Base-by-base conservation (phyloP, 2,888 invertebrate species). In the Ethmia dodecea region DNA sequence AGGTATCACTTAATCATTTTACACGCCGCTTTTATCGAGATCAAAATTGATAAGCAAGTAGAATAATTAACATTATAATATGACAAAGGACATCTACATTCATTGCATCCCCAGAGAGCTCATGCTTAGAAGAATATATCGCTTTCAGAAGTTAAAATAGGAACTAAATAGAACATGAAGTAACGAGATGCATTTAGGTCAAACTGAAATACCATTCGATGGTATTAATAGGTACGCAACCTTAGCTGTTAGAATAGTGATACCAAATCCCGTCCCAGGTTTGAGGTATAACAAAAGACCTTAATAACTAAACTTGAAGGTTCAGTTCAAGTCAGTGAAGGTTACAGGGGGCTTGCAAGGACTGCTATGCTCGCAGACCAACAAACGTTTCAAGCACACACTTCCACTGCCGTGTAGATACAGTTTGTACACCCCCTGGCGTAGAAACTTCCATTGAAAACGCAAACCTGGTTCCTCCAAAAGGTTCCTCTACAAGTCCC, bases 371-470 rank as follows among this genome's bases (percentile, higher is more conserved):
- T 41, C 46, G 45, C 51, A 55, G 49, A 46, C 48, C 49, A 38
- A 49, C 48, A 52, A 38, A 49, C 22, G 11, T 4, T 48, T 37
- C 42, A 35, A 43, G 50, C 36, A 47, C 37, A 44, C 49, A 60
- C 53, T 60, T 55, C 47, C 43, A 40, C 8, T n/a, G 12, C 13
- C 34, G 41, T 31, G 29, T 37, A 30, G 35, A 32, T 38, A 38
- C 33, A 33, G 35, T 37, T 42, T 43, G 33, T 38, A 47, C 51
- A 52, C 55, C 53, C 49, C 53, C 60, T 49, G 60, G 49, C 60
- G 71, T 69, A 65, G 58, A 65, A 66, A 43, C 59, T 62, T 77
- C 60, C 80, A 83, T 83, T 84, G 80, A 83, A 77, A 76, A 69
- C 67, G 60, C 60, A 66, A 60, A 51, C 16, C 5, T 9, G n/a